A percentile compares a stretch with the other conserved stretches of the same genome.
Conservation (phyloP, 2,797 vertebrate genomes). For the Poliocrania exsul region DNA sequence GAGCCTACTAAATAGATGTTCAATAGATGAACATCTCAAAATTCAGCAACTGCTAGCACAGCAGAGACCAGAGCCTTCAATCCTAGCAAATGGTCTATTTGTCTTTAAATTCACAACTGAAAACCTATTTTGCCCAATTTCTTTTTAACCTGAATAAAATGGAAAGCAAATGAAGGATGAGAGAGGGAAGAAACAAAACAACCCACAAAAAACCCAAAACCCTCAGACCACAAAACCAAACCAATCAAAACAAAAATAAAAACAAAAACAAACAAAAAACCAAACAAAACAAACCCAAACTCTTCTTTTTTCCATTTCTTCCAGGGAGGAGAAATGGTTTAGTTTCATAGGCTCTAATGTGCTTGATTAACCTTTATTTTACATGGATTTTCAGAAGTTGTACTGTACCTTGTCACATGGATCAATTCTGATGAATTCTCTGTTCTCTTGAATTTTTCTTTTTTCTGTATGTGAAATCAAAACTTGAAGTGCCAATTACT, state of each 20-base stretch:
- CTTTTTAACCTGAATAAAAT: not conserved
- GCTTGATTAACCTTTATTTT: not conserved
- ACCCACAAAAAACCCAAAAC: not conserved
- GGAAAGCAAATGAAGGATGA: not conserved
- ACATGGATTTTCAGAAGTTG: not conserved
- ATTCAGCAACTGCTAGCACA: not conserved
- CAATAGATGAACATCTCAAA: not conserved
- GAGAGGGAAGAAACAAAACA: not conserved
- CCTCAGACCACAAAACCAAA: not conserved
- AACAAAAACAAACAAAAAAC: too few species aligned
- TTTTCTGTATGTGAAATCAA: not conserved
- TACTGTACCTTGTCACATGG: not conserved
- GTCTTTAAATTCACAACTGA: not conserved
- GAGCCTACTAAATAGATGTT: not conserved
- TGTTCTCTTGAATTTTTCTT: not conserved
- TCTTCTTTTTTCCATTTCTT: rapidly evolving
- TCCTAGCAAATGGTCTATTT: not conserved
- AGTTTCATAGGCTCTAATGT: not conserved
- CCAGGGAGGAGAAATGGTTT: not conserved
- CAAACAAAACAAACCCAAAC: too few species aligned
- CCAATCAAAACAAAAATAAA: not conserved
- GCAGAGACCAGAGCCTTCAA: not conserved
- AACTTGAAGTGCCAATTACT: not conserved
- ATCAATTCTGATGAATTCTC: conserved; percentile 19
- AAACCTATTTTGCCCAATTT: not conserved